Evolutionary conservation across 2,797 vertebrate genomes (phyloP).

Genomic region (Champsocephalus esox): DNA sequence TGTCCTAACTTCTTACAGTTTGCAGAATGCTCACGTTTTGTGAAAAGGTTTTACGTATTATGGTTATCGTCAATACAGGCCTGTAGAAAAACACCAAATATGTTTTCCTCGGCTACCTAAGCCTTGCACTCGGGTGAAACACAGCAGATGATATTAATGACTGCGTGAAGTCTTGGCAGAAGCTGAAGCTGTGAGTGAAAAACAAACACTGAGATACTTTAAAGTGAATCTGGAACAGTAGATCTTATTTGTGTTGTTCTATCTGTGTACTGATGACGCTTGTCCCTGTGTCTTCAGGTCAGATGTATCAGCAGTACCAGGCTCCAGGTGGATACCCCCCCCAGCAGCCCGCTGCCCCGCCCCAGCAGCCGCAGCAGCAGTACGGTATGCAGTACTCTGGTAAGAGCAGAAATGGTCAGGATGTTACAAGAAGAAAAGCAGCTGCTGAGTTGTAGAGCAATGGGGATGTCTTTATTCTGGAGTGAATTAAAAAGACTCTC

Average conservation of each 20-base stretch:
- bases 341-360: conserved; percentile 88
- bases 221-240: background rate
- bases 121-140: too few species aligned
- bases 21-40: background rate
- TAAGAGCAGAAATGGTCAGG: conserved; percentile 76
- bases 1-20: background rate
- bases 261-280: conserved; percentile 9
- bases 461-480: too few species aligned
- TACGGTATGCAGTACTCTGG: conserved; percentile 96
- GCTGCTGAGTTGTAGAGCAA: background rate
- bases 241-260: background rate
- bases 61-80: too few species aligned
- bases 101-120: too few species aligned
- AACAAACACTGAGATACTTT: background rate
- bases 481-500: conserved; percentile 1
- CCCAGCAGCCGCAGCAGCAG: conserved; percentile 88
- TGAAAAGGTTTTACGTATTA: too few species aligned
- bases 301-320: conserved; percentile 97
- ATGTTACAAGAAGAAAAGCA: background rate
- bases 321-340: conserved; percentile 94
- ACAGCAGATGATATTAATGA: too few species aligned
- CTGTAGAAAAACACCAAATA: too few species aligned
- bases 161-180: too few species aligned
- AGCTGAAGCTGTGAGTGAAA: too few species aligned
- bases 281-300: conserved; percentile 83